phyloP scores from a whole-genome alignment of 1,140 invertebrate species.

The Bradynema listronoti region DNA sequence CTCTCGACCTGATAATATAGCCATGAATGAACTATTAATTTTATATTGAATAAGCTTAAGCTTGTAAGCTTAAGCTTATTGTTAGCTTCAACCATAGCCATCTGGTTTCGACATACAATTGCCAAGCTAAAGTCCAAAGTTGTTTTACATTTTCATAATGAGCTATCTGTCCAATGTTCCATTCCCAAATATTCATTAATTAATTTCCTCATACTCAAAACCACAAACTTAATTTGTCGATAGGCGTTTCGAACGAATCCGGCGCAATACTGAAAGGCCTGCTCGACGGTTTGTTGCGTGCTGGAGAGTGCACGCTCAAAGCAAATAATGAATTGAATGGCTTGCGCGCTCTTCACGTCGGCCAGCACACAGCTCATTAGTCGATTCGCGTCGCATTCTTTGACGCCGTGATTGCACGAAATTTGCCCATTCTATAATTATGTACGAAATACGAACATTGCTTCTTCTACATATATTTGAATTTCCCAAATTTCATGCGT shows the following conservation, averaged over 20 bases:
- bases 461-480: constrained; percentile 7
- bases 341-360: constrained; percentile 35
- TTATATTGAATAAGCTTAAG: no score
- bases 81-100: no score
- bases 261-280: constrained; percentile 48
- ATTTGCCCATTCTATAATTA: constrained; percentile 50
- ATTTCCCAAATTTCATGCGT: constrained; percentile 7
- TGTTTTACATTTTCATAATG: no score
- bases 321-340: constrained; percentile 53
- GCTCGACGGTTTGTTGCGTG: constrained; percentile 37
- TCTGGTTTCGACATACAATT: no score
- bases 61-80: no score
- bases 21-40: no score
- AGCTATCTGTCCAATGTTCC: no score
- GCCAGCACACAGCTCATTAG: constrained; percentile 54
- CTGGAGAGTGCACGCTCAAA: constrained; percentile 43
- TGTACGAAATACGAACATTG: not conserved
- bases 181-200: no score
- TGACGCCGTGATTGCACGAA: constrained; percentile 56
- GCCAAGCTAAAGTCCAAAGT: no score
- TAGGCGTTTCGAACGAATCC: constrained; percentile 51
- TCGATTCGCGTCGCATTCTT: constrained; percentile 56
- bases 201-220: constrained; percentile 10
- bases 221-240: constrained; percentile 43
- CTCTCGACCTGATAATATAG: no score